These are phyloP conservation scores for Pterostichus niger DNA, from an alignment of 2,888 invertebrate genomes.

Conservation along the genomic window DNA sequence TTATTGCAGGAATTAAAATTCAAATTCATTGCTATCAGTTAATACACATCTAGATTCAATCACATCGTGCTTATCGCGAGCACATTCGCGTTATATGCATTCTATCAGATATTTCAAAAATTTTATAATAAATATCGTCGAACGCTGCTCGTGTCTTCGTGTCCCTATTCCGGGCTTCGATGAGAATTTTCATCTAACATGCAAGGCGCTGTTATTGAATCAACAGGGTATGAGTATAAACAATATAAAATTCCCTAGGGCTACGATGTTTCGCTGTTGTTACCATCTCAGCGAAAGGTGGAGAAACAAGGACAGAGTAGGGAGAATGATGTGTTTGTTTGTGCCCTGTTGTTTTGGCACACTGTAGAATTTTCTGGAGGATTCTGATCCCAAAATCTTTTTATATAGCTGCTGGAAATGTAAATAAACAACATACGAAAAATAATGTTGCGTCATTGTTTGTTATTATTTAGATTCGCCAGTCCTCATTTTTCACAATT, in stretches of 20 bases:
- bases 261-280: conserved; percentile 20
- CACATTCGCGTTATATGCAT: neutral
- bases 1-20: conserved; percentile 37
- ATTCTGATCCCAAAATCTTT: neutral
- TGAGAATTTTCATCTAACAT: conserved; percentile 41
- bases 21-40: conserved; percentile 12
- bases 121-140: neutral
- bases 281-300: neutral
- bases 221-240: conserved; percentile 60
- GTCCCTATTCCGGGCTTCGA: neutral
- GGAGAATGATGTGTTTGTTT: conserved; percentile 40
- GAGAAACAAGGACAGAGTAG: neutral
- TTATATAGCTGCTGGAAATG: neutral
- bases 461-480: too few species aligned
- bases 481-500: too few species aligned
- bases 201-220: conserved; percentile 54
- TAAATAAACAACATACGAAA: neutral
- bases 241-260: conserved; percentile 56
- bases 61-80: conserved; percentile 16
- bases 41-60: conserved; percentile 33
- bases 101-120: conserved; percentile 9
- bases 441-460: neutral
- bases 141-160: neutral
- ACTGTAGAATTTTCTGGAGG: neutral
- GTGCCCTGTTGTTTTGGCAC: neutral